A percentile compares a stretch with the other conserved stretches of the same genome.
Conservation (phyloP, 2,113 vertebrate species). For the Trochalopteron elliotii region DNA sequence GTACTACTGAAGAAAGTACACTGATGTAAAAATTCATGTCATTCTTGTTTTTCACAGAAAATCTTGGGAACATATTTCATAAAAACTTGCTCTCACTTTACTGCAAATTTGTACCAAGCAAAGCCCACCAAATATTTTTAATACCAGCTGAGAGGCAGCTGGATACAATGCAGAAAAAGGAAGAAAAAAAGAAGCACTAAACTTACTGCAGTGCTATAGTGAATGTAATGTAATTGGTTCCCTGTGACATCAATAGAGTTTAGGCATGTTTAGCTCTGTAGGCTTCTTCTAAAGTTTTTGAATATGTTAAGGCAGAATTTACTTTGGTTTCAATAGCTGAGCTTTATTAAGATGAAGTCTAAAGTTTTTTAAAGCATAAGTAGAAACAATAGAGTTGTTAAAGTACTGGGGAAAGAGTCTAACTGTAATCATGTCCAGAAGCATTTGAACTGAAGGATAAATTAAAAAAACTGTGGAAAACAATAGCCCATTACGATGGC, state of each 20-base stretch:
- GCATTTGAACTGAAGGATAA: constrained; percentile 50
- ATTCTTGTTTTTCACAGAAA: neutral
- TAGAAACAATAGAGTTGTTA: constrained; percentile 6
- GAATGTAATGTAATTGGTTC: neutral
- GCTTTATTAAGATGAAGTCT: neutral
- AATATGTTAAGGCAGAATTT: neutral
- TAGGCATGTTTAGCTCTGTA: neutral
- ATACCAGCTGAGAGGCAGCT: neutral
- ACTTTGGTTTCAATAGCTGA: neutral
- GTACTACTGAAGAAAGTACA: neutral
- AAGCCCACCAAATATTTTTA: neutral
- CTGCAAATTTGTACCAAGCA: neutral
- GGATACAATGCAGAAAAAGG: neutral
- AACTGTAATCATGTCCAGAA: neutral
- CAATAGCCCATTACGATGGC: neutral
- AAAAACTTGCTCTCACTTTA: neutral
- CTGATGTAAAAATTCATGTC: neutral
- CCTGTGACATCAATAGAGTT: neutral
- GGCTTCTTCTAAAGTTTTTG: neutral
- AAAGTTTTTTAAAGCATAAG: neutral
- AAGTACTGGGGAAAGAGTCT: neutral
- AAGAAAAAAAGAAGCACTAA: neutral
- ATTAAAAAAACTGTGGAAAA: neutral
- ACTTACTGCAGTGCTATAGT: neutral
- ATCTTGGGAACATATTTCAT: neutral